A percentile compares a stretch with the other conserved stretches of the same genome.
phyloP scores from a whole-genome alignment of 2,797 vertebrate genomes.

The Aplochiton taeniatus region DNA sequence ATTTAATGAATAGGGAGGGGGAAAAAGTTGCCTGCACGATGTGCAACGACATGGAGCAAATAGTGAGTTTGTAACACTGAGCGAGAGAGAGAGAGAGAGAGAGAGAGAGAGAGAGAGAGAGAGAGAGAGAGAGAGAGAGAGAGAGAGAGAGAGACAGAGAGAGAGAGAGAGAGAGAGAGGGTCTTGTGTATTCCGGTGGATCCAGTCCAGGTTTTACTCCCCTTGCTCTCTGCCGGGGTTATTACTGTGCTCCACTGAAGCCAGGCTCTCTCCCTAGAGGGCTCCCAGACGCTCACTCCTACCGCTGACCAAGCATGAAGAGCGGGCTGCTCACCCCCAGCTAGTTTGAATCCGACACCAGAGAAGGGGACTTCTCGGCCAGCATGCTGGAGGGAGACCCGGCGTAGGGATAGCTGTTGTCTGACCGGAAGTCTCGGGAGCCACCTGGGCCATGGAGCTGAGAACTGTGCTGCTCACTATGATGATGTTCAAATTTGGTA shows the following conservation, averaged over 20 bases:
- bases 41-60: too few relatives aligned
- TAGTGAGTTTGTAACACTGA: not conserved
- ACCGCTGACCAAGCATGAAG: slow-evolving; percentile 42
- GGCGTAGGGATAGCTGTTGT: slow-evolving; percentile 30
- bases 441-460: slow-evolving; percentile 65
- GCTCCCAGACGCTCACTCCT: slow-evolving; percentile 33
- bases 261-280: slow-evolving; percentile 54
- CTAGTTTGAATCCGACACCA: slow-evolving; percentile 24
- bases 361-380: not conserved
- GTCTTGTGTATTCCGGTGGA: slow-evolving; percentile 6
- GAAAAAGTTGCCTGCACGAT: too few relatives aligned
- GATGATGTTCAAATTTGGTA: slow-evolving; percentile 76
- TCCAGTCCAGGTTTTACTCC: slow-evolving; percentile 54
- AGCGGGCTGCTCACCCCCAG: slow-evolving; percentile 21
- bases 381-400: slow-evolving; percentile 49
- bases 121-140: slow-evolving; percentile 9
- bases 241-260: slow-evolving; percentile 64
- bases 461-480: slow-evolving; percentile 63
- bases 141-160: not conserved
- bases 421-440: slow-evolving; percentile 28
- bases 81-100: not conserved
- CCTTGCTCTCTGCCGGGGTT: slow-evolving; percentile 56
- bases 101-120: slow-evolving; percentile 13
- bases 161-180: not conserved
- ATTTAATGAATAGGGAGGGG: not conserved